These are phyloP conservation scores for Malurus melanocephalus DNA, from an alignment of 2,113 vertebrate species.

Conservation along the genomic window DNA sequence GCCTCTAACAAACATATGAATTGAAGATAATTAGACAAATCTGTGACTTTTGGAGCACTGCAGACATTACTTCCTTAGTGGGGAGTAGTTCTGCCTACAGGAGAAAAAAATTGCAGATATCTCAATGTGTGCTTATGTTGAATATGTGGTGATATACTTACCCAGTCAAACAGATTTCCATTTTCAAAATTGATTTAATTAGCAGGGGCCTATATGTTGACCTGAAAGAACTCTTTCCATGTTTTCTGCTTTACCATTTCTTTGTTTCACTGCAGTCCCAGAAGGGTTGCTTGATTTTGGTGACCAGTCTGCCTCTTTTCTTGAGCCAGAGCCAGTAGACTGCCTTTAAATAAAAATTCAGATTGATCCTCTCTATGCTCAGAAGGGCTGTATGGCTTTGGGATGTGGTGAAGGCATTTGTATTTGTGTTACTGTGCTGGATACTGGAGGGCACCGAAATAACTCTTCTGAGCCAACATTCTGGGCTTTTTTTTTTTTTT, in stretches of 20 bases:
- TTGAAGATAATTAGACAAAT: conserved; percentile 31
- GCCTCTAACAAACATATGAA: background rate
- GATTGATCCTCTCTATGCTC: background rate
- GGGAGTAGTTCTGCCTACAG: background rate
- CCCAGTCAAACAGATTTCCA: background rate
- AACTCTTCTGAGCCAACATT: background rate
- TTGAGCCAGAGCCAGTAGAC: background rate
- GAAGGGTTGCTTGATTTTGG: background rate
- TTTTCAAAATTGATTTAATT: background rate
- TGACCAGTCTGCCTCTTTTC: background rate
- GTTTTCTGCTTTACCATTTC: background rate
- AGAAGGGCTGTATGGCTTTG: rapidly evolving
- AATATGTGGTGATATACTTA: background rate
- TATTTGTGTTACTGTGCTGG: background rate
- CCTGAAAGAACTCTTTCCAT: background rate
- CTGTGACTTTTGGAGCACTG: background rate
- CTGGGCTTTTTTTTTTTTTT: background rate
- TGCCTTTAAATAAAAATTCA: background rate
- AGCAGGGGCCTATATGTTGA: background rate
- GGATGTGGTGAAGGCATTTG: background rate
- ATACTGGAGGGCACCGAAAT: background rate
- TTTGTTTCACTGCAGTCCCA: background rate
- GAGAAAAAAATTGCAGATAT: background rate
- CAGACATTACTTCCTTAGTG: background rate
- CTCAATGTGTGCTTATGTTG: background rate